phyloP scores from a whole-genome alignment of 1,140 invertebrate genomes.

The Ceratina japonica region DNA sequence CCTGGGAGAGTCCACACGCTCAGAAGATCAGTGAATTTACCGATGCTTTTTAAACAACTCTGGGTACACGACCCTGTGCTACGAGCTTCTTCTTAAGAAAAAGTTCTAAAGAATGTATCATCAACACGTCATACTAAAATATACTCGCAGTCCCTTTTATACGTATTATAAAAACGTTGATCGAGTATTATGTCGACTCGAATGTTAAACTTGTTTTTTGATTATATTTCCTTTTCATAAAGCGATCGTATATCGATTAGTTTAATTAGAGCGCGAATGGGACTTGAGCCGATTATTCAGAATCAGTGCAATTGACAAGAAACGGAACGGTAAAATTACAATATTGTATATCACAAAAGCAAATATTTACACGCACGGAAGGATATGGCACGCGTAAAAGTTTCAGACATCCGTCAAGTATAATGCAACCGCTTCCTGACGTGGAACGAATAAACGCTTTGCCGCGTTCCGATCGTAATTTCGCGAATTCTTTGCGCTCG shows the following conservation, averaged over 20 bases:
- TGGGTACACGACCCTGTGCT: not conserved
- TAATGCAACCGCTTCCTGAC: constrained; percentile 25
- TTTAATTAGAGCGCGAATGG: not conserved
- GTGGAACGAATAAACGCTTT: constrained; percentile 31
- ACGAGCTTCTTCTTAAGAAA: not conserved
- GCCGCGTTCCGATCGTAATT: constrained; percentile 33
- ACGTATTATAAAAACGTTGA: too few species aligned
- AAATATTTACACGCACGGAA: constrained; percentile 34
- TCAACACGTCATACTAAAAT: too few species aligned
- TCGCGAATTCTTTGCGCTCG: constrained; percentile 1
- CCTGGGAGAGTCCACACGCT: constrained; percentile 22
- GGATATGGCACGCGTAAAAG: not conserved
- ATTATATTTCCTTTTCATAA: too few species aligned
- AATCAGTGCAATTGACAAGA: not conserved
- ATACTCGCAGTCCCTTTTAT: not conserved
- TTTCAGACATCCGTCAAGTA: not conserved
- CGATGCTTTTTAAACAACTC: constrained; percentile 39
- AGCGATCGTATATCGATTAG: not conserved
- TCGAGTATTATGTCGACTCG: too few species aligned
- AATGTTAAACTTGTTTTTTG: too few species aligned
- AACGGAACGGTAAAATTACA: not conserved
- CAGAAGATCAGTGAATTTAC: constrained; percentile 34
- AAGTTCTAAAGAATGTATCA: too few species aligned
- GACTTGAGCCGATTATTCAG: not conserved
- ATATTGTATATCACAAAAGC: not conserved